A percentile compares a stretch with the other conserved stretches of the same genome.
Conservation (phyloP, 2,888 invertebrate species). For the Pantelozetes paolii region DNA sequence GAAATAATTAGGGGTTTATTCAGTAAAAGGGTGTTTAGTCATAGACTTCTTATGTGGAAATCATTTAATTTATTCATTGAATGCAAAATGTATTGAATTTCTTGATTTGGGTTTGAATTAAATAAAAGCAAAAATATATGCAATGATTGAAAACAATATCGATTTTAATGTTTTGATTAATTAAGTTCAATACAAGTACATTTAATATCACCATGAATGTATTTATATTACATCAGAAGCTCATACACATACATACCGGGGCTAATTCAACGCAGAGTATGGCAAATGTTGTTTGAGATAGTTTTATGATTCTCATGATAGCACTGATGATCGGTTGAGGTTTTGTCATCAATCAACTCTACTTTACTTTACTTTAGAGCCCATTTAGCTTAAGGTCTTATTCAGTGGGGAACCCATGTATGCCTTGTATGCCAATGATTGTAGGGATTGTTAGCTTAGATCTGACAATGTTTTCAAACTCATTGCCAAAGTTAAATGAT, state of each 20-base stretch:
- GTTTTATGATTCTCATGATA: constrained; percentile 1
- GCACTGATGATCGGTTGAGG: neutral
- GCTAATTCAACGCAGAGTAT: constrained; percentile 1
- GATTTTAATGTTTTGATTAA: neutral
- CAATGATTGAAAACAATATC: too few species aligned
- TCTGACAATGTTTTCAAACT: neutral
- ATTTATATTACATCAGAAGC: neutral
- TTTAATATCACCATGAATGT: too few species aligned
- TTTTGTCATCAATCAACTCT: constrained; percentile 16
- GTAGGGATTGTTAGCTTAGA: neutral
- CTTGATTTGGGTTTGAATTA: too few species aligned
- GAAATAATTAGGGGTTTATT: too few species aligned
- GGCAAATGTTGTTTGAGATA: neutral
- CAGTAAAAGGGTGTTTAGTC: too few species aligned
- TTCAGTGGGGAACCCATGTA: constrained; percentile 24
- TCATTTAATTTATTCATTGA: too few species aligned
- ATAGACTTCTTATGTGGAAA: too few species aligned
- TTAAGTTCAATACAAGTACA: neutral
- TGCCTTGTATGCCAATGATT: neutral
- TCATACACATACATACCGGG: neutral
- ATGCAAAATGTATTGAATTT: too few species aligned
- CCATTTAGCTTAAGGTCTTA: constrained; percentile 10
- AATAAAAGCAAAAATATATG: too few species aligned
- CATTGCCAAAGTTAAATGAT: neutral
- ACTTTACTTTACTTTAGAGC: neutral